Conservation (phyloP, 2,888 invertebrate species). For the Trypoxylon attenuatum region DNA sequence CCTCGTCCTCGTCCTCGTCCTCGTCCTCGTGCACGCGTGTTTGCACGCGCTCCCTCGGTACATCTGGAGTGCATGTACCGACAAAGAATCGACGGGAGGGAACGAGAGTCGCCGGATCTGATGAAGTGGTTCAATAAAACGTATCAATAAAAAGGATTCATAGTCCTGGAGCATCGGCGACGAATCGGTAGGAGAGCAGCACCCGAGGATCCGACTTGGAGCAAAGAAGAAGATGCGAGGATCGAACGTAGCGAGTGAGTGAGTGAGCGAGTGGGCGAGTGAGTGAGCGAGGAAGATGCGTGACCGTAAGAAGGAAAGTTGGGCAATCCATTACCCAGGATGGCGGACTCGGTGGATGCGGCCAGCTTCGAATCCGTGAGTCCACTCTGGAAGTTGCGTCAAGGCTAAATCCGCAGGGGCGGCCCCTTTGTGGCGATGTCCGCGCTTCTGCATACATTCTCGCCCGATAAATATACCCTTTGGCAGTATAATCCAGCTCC, state of each 20-base stretch:
- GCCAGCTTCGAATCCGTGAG: constrained; percentile 48
- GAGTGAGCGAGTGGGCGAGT: constrained; percentile 27
- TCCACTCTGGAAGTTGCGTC: constrained; percentile 64
- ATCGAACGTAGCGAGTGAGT: neutral
- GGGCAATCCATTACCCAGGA: constrained; percentile 53
- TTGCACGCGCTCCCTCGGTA: constrained; percentile 8
- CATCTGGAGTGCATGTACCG: neutral
- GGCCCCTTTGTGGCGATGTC: constrained; percentile 73
- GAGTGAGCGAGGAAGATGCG: constrained; percentile 25
- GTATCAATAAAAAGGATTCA: constrained; percentile 55
- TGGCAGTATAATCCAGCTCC: constrained; percentile 73
- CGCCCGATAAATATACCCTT: constrained; percentile 75
- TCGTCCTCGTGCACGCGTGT: neutral
- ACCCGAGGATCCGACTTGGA: neutral
- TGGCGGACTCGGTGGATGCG: constrained; percentile 25
- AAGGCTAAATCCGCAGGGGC: constrained; percentile 71
- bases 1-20: neutral
- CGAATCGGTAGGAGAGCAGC: neutral
- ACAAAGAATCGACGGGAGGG: constrained; percentile 7
- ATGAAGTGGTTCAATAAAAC: constrained; percentile 51
- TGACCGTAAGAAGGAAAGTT: constrained; percentile 54
- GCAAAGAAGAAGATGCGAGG: neutral
- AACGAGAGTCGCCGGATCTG: constrained; percentile 26
- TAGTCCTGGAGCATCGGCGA: constrained; percentile 23
- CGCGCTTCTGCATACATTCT: constrained; percentile 74